Evolutionary conservation across 2,888 invertebrate genomes (phyloP), one percentile per base, ranked within the genome.

Genomic region (Strigamia maritima): DNA sequence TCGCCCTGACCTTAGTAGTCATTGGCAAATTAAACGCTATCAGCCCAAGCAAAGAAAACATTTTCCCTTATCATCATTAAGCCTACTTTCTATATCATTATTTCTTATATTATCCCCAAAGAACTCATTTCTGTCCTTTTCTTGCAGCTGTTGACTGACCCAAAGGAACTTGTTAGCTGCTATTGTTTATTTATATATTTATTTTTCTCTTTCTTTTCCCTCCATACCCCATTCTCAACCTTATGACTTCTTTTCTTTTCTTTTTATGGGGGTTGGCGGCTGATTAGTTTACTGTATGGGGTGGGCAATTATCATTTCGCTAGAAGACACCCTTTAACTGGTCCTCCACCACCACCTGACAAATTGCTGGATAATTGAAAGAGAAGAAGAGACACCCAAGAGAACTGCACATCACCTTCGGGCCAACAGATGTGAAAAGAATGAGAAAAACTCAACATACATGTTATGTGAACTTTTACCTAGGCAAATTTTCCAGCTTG

Each of bases 291-390:
- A n/a, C 24, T 60, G 60, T 60, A 60, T 60, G 60, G 22, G 60
- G 22, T 60, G 22, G 22, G 60, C 60, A 60, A 60, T 60, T 60
- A 60, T 60, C 60, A 60, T 60, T 60, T 60, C 22, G 60, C 60
- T 24, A 60, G 60, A 19, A 60, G 60, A 60, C 60, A 60, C 60
- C 60, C 60, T 60, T 60, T 60, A 19, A 4, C 60, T 60, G 22
- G 19, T 60, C 60, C 60, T 24, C 60, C 22, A 60, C 60, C 60
- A 16, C 22, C 22, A 10, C 19, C 60, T 60, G 60, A 60, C 60
- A 60, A 60, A 60, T 60, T 60, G 60, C 60, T 60, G 60, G 60
- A 60, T 60, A 60, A 60, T 60, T 60, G 60, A 60, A 60, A 60
- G 60, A 60, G 60, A 24, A 60, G 60, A 60, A 60, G 60, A 60